Percentiles rank a stretch among this genome's conserved stretches.
Evolutionary conservation across 1,140 invertebrate species (phyloP).

Genomic region (Drosophila lini): DNA sequence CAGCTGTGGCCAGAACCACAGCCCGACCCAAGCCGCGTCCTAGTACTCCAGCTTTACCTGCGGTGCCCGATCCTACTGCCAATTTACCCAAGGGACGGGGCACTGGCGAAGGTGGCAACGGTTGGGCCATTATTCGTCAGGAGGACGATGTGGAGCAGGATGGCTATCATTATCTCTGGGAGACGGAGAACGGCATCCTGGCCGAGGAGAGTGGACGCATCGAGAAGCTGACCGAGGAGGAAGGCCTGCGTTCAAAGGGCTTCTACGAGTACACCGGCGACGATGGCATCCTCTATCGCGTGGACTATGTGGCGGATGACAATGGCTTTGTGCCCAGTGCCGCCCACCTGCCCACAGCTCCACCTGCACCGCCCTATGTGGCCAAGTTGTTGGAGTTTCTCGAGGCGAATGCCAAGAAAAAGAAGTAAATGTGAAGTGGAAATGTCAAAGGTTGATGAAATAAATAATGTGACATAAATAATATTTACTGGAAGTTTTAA

Average conservation of each 20-base stretch:
- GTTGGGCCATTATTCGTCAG: slow-evolving; percentile 74
- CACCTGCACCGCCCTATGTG: slow-evolving; percentile 63
- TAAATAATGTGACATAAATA: slow-evolving; percentile 33
- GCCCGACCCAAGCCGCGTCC: slow-evolving; percentile 24
- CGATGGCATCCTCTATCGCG: slow-evolving; percentile 84
- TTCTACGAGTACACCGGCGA: slow-evolving; percentile 87
- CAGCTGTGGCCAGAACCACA: background rate
- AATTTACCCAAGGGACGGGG: slow-evolving; percentile 66
- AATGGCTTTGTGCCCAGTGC: slow-evolving; percentile 92
- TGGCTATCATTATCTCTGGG: slow-evolving; percentile 84
- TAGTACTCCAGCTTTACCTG: slow-evolving; percentile 9
- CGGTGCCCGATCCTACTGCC: slow-evolving; percentile 38
- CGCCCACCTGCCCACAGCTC: slow-evolving; percentile 90
- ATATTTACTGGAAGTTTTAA: background rate
- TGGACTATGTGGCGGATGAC: slow-evolving; percentile 93
- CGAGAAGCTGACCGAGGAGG: slow-evolving; percentile 84
- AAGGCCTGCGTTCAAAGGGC: slow-evolving; percentile 85
- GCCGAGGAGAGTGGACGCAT: slow-evolving; percentile 86
- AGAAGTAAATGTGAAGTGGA: slow-evolving; percentile 14
- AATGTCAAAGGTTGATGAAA: background rate
- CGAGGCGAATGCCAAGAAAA: slow-evolving; percentile 53
- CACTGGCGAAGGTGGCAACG: slow-evolving; percentile 70
- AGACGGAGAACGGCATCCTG: slow-evolving; percentile 87
- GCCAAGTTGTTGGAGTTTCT: slow-evolving; percentile 70
- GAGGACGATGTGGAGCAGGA: slow-evolving; percentile 69